A percentile compares a stretch with the other conserved stretches of the same genome.
These are phyloP conservation scores for Psittacara wagleri DNA, from an alignment of 2,113 vertebrate species.

Conservation along the genomic window DNA sequence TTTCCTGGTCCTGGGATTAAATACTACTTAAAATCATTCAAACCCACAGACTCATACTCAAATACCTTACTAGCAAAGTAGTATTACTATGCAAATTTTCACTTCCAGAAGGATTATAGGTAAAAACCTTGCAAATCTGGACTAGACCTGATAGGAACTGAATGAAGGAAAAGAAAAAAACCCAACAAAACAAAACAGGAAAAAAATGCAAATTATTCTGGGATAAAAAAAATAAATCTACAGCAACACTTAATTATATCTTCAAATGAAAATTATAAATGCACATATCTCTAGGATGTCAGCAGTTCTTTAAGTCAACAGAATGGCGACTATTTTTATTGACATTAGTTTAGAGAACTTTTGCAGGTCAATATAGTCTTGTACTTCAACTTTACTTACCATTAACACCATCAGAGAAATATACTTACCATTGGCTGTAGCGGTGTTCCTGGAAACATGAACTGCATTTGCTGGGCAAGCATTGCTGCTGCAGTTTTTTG, in stretches of 20 bases:
- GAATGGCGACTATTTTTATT: not conserved
- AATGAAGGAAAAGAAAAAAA: not conserved
- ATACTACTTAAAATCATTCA: not conserved
- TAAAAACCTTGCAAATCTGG: not conserved
- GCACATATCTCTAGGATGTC: not conserved
- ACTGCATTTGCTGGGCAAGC: slow-evolving; percentile 99
- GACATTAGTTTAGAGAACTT: not conserved
- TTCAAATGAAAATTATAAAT: not conserved
- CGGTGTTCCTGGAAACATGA: slow-evolving; percentile 96
- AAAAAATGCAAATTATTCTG: not conserved
- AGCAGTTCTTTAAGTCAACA: not conserved
- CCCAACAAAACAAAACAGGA: not conserved
- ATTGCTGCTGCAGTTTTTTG: slow-evolving; percentile 98
- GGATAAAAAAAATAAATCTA: not conserved
- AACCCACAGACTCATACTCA: not conserved
- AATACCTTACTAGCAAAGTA: not conserved
- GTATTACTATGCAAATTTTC: not conserved
- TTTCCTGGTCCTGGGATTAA: not conserved
- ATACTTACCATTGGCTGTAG: slow-evolving; percentile 94
- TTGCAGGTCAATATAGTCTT: not conserved
- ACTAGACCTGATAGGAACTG: not conserved
- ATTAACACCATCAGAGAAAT: not conserved
- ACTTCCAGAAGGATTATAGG: not conserved
- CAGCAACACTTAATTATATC: not conserved
- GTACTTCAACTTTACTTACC: not conserved